These are phyloP conservation scores for Blera fallax DNA, from an alignment of 2,888 invertebrate species.

Conservation along the genomic window DNA sequence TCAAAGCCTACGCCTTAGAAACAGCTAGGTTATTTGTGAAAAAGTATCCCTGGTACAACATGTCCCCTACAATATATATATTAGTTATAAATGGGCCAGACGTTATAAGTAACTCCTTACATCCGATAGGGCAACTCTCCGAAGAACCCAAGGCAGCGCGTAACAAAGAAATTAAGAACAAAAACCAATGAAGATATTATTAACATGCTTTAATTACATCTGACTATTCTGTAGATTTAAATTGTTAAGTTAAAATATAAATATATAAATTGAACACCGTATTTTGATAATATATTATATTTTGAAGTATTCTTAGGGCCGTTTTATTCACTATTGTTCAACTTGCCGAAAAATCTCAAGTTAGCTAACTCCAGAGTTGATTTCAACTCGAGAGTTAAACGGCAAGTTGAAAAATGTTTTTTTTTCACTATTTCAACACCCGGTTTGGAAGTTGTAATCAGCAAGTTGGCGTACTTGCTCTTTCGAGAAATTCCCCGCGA, in stretches of 20 bases:
- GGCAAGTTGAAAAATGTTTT: no score
- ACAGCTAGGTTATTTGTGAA: not conserved
- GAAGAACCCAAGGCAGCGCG: not conserved
- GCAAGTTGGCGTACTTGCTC: no score
- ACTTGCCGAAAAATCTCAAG: no score
- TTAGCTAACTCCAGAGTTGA: no score
- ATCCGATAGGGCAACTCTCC: no score
- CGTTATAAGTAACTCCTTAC: not conserved
- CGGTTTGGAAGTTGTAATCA: no score
- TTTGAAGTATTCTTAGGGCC: not conserved
- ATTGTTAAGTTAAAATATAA: not conserved
- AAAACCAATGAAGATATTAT: not conserved
- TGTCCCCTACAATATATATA: not conserved
- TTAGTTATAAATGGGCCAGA: not conserved
- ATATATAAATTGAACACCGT: not conserved
- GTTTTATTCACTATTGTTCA: no score
- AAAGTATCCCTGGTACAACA: not conserved
- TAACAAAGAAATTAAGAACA: not conserved
- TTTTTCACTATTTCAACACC: no score
- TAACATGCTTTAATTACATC: not conserved
- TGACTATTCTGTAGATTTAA: not conserved
- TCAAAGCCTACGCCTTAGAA: not conserved
- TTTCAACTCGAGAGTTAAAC: no score
- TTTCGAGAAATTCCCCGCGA: no score
- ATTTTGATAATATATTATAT: not conserved